Base-by-base conservation (phyloP, 2,113 vertebrate genomes). In the Regulus satrapa region DNA sequence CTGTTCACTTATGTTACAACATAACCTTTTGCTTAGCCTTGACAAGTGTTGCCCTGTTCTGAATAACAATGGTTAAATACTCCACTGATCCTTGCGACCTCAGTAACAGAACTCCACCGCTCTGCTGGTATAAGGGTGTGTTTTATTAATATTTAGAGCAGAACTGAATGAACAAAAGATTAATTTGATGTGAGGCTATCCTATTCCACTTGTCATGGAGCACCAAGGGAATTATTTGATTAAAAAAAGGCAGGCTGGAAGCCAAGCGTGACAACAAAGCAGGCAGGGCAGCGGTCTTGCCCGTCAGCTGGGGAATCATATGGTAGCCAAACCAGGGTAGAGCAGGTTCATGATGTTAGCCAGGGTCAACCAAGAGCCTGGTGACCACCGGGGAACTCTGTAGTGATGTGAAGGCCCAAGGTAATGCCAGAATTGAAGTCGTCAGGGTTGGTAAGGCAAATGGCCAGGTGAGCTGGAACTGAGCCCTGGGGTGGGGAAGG, bases 11-110 rank as follows among this genome's bases (percentile, higher is more conserved):
- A 14, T 1, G 12, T 88, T 92, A 46, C 28, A 49, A 32, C 24
- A 14, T 18, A 78, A 74, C 36, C n/a, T 93, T 87, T 89, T 82
- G 36, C 52, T 92, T 87, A 61, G 45, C 49, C 40, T 64, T 51
- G 43, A 49, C 5, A n/a, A 40, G 7, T 68, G 45, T 72, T 83
- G 19, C 7, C 18, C 38, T 61, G 14, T 68, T 85, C 25, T 48
- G 54, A 45, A 25, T 32, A 66, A 32, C 43, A 62, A 0, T 38
- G 40, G 11, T 62, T 64, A 73, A 82, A 61, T 82, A 59, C 28
- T 48, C 31, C 15, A 17, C 5, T 56, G 19, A 25, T 89, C 45
- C 56, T 17, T 82, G 58, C 41, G 92, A 72, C 69, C 62, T 82
- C 52, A 68, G 66, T 31, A 64, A 81, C 28, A 64, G 62, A 91